These are phyloP conservation scores for Connochaetes taurinus DNA, from an alignment of 2,113 vertebrate genomes.

Conservation along the genomic window DNA sequence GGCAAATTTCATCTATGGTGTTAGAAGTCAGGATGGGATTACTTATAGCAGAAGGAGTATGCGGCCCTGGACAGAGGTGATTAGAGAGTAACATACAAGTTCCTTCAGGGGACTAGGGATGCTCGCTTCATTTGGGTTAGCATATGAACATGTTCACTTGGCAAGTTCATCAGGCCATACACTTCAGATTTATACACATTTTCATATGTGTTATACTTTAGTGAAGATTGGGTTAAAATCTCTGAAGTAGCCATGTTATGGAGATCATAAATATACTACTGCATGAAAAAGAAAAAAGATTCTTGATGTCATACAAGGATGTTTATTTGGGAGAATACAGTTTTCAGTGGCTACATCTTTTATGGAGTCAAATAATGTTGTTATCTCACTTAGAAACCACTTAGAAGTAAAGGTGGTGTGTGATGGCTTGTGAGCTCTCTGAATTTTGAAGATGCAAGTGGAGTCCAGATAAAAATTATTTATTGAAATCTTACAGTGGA, in stretches of 20 bases:
- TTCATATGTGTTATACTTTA: neutral
- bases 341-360: neutral
- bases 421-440: neutral
- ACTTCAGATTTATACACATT: neutral
- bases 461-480: neutral
- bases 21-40: neutral
- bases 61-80: neutral
- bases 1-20: neutral
- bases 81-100: neutral
- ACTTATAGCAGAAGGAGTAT: rapidly evolving
- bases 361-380: neutral
- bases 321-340: neutral
- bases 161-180: neutral
- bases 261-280: neutral
- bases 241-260: neutral
- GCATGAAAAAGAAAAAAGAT: neutral
- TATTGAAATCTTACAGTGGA: neutral
- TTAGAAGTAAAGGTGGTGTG: neutral
- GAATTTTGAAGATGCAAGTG: neutral
- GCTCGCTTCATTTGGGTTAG: neutral
- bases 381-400: neutral
- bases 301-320: neutral
- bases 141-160: neutral
- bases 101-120: neutral
- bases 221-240: neutral